Conservation (phyloP, 2,797 vertebrate species). For the Intellagama lesueurii region DNA sequence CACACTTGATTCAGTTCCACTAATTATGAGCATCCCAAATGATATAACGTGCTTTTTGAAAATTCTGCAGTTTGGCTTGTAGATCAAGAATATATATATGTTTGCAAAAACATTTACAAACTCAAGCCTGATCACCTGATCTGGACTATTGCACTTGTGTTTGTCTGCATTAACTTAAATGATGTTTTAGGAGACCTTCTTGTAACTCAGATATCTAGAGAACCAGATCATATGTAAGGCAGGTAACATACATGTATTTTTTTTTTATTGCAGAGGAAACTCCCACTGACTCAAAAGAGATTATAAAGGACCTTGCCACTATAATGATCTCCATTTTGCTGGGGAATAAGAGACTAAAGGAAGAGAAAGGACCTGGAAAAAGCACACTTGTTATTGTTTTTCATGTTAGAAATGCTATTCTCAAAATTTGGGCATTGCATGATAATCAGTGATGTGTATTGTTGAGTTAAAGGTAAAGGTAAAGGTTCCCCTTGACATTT, state of each 20-base stretch:
- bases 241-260: background rate
- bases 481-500: no score
- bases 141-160: background rate
- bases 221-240: background rate
- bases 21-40: background rate
- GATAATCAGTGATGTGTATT: background rate
- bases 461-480: no score
- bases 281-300: background rate
- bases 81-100: no score
- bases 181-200: background rate
- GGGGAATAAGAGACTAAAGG: background rate
- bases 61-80: no score
- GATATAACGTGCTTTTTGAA: background rate
- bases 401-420: constrained; percentile 24
- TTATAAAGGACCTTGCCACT: background rate
- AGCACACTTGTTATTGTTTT: background rate
- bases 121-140: background rate
- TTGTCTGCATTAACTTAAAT: background rate
- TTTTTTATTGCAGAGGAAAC: background rate
- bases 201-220: background rate
- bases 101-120: background rate
- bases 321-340: constrained; percentile 2
- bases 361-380: background rate
- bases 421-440: constrained; percentile 26
- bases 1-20: background rate